phyloP scores from a whole-genome alignment of 1,140 invertebrate genomes.

The Drosophila watanabei region DNA sequence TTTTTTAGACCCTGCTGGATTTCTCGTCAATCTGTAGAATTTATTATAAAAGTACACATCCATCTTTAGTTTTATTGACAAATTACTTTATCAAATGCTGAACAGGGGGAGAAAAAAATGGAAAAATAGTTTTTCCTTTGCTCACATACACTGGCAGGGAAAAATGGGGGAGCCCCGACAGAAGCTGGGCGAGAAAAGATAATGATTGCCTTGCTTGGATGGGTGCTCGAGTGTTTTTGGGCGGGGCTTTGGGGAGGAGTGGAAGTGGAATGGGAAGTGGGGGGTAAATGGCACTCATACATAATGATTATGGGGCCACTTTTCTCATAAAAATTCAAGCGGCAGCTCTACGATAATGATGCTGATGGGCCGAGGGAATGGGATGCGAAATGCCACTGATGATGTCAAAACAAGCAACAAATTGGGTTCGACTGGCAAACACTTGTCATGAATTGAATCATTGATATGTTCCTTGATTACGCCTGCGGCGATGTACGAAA shows the following conservation, averaged over 20 bases:
- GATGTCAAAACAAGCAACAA: slow-evolving; percentile 80
- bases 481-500: slow-evolving; percentile 36
- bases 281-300: slow-evolving; percentile 69
- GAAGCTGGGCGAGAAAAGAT: slow-evolving; percentile 58
- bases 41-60: slow-evolving; percentile 7
- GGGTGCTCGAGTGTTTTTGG: slow-evolving; percentile 23
- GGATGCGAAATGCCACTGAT: slow-evolving; percentile 51
- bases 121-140: slow-evolving; percentile 51
- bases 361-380: slow-evolving; percentile 30
- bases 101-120: slow-evolving; percentile 23
- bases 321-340: slow-evolving; percentile 82
- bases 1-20: neutral
- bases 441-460: slow-evolving; percentile 78
- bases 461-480: slow-evolving; percentile 73
- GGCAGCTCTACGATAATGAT: slow-evolving; percentile 64
- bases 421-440: slow-evolving; percentile 67
- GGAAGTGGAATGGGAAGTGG: neutral
- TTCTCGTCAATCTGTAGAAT: neutral
- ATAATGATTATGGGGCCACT: slow-evolving; percentile 80
- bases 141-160: slow-evolving; percentile 11
- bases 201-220: slow-evolving; percentile 63
- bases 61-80: slow-evolving; percentile 62
- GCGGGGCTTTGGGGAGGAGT: neutral
- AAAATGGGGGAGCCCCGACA: slow-evolving; percentile 3
- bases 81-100: slow-evolving; percentile 64